Base-by-base conservation (phyloP, 2,888 invertebrate species). In the Phalera bucephala region DNA sequence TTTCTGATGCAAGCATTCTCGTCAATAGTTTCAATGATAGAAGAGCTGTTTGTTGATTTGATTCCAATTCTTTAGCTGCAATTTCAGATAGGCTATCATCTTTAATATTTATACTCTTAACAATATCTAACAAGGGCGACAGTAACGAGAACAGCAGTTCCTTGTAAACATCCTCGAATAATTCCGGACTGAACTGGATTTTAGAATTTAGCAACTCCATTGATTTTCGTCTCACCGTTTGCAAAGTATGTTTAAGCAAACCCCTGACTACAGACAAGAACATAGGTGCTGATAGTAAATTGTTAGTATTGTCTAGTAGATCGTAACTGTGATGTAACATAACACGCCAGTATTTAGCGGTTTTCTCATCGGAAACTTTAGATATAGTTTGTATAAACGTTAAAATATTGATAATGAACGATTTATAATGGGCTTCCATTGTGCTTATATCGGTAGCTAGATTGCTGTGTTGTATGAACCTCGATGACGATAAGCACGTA, bases 131-230 rank as follows among this genome's bases (percentile, higher is more conserved):
- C 8, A 96, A 72, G 0, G 93, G 91, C 0, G 92, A 88, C 0
- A 95, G 80, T 22, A 96, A 65, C 0, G 91, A 84, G 13, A 91
- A 86, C 6, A 95, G 67, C 30, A 91, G 66, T 0, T 78, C 67
- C 7, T 82, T 80, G 20, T 89, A 80, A 2, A 92, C 91, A 33
- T 91, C 84, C 0, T 80, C 75, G 31, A 93, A 92, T 56, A 93
- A 93, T 44, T 91, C 91, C 2, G 91, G 89, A 42, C 93, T 92
- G 42, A 92, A 91, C 49, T 95, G 94, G 4, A 98, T 87, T 77
- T 97, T 96, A 5, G 92, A 91, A 60, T 96, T 97, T 0, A 99
- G 81, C 22, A 99, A 79, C 63, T 98, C 98, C 80, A 99, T 91
- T 0, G 96, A 93, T 70, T 96, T 95, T 40, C 94, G 91, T 46